Evolutionary conservation across 1,140 invertebrate genomes (phyloP), one percentile per base, ranked within the genome.

Genomic region (Aculops lycopersici): DNA sequence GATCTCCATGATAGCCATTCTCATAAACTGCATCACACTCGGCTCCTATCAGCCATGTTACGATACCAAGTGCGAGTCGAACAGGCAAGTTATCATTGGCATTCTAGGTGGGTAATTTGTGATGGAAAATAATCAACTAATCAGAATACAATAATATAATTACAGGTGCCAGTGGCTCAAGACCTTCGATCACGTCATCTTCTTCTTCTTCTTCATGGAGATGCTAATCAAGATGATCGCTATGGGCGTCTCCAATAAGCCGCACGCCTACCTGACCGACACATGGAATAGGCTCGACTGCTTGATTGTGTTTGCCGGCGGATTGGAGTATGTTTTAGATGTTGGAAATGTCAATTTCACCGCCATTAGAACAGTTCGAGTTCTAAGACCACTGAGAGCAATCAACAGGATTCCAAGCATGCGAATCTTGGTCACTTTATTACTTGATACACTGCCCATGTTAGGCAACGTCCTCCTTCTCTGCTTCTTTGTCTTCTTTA

Each of bases 401-500:
- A 97, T 98, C 59, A 98, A 98, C 65, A 70, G 90, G 56, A 95
- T 98, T 70, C 90, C 90, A 55, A 97, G 88, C 66, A 92, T 95
- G 83, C 66, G 86, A 44, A 94, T 95, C 49, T 61, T 95, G 51
- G 86, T 95, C 46, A 94, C 92, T 84, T 61, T 98, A 21, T 66
- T 98, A n/a, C 64, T 97, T 49, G 90, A 97, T 58, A 98, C 90
- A 2, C 65, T 98, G 42, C 90, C 90, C 1, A 97, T 97, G 90
- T 59, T 97, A 50, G 90, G 90, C 38, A 97, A 97, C 59, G 92
- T 97, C 20, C 64, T 98, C 40, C 65, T 98, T 35, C 63, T 98
- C 35, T 97, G 90, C 62, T 98, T 98, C 65, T 98, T 98, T 64
- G 88, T 97, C 31, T 98, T 98, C 69, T 98, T 98, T 67, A 97